phyloP scores from a whole-genome alignment of 37 sponge, comb jelly and placozoan species.

The Mnemiopsis leidyi region DNA sequence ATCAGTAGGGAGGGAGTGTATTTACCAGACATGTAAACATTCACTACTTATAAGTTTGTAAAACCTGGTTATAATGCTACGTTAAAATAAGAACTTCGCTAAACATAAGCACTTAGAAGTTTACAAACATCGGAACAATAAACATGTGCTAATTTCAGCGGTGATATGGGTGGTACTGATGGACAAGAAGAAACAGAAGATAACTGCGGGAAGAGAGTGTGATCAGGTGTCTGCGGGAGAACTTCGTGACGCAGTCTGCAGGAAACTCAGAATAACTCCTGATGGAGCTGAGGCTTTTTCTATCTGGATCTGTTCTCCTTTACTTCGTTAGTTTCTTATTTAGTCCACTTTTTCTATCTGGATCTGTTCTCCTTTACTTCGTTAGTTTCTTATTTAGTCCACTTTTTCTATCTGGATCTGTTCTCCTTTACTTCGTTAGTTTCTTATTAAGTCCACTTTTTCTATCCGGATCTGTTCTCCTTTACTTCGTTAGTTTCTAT shows the following conservation, averaged over 20 bases:
- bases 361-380: no score
- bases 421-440: slow-evolving; percentile 30
- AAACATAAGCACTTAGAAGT: no score
- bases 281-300: slow-evolving; percentile 56
- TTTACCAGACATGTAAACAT: no score
- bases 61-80: no score
- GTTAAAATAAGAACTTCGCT: no score
- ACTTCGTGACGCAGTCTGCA: slow-evolving; percentile 11
- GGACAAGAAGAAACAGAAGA: slow-evolving; percentile 63
- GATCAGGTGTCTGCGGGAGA: slow-evolving; percentile 54
- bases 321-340: slow-evolving; percentile 14
- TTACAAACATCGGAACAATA: no score
- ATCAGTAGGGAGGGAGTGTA: no score
- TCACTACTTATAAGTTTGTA: no score
- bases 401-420: slow-evolving; percentile 42
- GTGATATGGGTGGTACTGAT: slow-evolving; percentile 63
- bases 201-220: slow-evolving; percentile 46
- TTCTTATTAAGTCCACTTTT: no score
- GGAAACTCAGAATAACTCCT: neutral
- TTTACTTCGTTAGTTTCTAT: slow-evolving; percentile 1
- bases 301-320: slow-evolving; percentile 61
- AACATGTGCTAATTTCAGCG: neutral
- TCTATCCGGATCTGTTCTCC: slow-evolving; percentile 33
- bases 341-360: neutral
- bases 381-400: no score